These are phyloP conservation scores for Pholis gunnellus DNA, from an alignment of 2,113 vertebrate genomes.

Conservation along the genomic window DNA sequence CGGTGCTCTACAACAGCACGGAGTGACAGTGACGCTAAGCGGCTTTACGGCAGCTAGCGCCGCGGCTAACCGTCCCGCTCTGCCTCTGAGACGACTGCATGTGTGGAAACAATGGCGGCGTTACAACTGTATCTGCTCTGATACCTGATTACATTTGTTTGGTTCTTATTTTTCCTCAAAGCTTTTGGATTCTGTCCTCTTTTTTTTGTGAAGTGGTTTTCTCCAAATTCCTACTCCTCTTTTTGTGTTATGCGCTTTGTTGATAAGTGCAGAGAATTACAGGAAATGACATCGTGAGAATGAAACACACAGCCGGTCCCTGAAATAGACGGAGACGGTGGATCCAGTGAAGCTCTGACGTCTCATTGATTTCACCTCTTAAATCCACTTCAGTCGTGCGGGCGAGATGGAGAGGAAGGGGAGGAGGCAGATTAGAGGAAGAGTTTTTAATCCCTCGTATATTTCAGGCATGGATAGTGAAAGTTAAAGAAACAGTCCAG, in stretches of 20 bases:
- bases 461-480: constrained; percentile 44
- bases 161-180: neutral
- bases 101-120: constrained; percentile 42
- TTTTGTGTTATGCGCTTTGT: neutral
- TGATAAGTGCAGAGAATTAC: constrained; percentile 29
- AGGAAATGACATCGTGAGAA: constrained; percentile 7
- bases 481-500: constrained; percentile 44
- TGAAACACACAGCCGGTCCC: constrained; percentile 13
- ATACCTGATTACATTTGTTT: constrained; percentile 34
- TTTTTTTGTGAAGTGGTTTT: neutral
- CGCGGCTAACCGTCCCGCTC: constrained; percentile 33
- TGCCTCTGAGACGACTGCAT: constrained; percentile 31
- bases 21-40: constrained; percentile 76
- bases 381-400: constrained; percentile 57
- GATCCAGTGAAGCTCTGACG: constrained; percentile 45
- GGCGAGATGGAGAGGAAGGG: constrained; percentile 19
- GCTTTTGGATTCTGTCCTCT: neutral
- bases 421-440: constrained; percentile 49
- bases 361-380: constrained; percentile 67
- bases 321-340: constrained; percentile 24
- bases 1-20: constrained; percentile 52
- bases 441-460: constrained; percentile 38
- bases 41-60: constrained; percentile 60
- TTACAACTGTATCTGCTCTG: constrained; percentile 18
- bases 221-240: neutral